Conservation (phyloP, 1,140 invertebrate genomes). For the Pachyrhynchus sulphureomaculatus region DNA sequence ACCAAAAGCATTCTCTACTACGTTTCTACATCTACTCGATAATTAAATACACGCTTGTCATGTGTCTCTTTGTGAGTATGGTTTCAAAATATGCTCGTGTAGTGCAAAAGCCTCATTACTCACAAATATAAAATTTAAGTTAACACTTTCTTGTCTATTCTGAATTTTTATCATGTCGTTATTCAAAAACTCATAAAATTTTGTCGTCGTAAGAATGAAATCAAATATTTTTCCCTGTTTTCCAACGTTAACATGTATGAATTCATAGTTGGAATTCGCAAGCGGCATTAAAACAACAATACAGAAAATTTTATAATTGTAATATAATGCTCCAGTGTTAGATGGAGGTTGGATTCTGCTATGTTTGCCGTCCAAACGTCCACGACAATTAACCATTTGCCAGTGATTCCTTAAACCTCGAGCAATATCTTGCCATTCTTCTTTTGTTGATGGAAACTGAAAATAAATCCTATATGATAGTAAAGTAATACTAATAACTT, state of each 20-base stretch:
- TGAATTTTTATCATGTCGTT: conserved; percentile 15
- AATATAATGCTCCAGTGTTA: not conserved
- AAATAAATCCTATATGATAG: no score
- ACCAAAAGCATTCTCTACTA: conserved; percentile 20
- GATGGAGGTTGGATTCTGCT: no score
- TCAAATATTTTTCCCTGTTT: conserved; percentile 11
- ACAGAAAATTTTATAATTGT: conserved; percentile 17
- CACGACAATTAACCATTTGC: no score
- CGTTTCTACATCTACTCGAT: not conserved
- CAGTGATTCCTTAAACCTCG: no score
- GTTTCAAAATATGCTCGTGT: conserved; percentile 3
- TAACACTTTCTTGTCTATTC: not conserved
- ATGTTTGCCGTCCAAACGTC: no score
- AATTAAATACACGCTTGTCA: no score
- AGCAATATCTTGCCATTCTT: no score
- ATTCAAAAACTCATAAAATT: not conserved
- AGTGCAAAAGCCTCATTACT: conserved; percentile 15
- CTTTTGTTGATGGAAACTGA: no score
- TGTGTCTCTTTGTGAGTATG: not conserved
- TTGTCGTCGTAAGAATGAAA: not conserved
- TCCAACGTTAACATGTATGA: conserved; percentile 8
- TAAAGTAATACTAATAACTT: no score
- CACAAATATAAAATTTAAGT: conserved; percentile 3
- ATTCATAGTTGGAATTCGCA: conserved; percentile 9
- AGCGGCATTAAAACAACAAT: conserved; percentile 10